Evolutionary conservation across 2,797 vertebrate species (phyloP).

Genomic region (Cichlasoma orientale): DNA sequence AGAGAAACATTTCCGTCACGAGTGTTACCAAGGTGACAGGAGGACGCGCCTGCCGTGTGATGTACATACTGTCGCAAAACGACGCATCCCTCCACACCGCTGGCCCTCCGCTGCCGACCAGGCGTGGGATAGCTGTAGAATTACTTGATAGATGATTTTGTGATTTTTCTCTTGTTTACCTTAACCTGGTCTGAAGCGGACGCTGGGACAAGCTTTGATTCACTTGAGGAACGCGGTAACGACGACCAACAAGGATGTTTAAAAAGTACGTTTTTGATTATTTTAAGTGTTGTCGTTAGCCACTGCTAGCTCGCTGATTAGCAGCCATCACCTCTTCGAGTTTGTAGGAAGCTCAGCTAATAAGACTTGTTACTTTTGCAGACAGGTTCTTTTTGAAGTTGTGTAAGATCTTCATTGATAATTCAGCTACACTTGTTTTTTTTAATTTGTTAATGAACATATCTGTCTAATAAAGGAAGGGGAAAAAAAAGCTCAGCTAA

Average conservation of each 20-base stretch:
- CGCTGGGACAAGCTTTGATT: neutral
- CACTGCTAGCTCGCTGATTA: conserved; percentile 52
- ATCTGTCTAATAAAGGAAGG: too few relatives aligned
- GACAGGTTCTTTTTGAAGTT: too few relatives aligned
- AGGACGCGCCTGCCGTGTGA: conserved; percentile 11
- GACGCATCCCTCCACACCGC: neutral
- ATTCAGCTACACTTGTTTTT: too few relatives aligned
- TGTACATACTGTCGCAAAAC: conserved; percentile 54
- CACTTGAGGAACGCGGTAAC: conserved; percentile 19
- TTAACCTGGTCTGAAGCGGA: neutral
- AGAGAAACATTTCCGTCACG: neutral
- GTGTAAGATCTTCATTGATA: too few relatives aligned
- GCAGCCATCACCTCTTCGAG: neutral
- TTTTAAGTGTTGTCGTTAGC: conserved; percentile 29
- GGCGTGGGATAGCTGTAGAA: conserved; percentile 51
- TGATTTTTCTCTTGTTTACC: neutral
- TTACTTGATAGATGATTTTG: conserved; percentile 17
- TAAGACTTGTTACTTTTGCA: too few relatives aligned
- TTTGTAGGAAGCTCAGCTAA: neutral
- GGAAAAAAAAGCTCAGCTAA: neutral
- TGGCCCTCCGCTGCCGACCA: conserved; percentile 40
- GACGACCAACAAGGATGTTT: conserved; percentile 78
- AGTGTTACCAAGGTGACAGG: neutral
- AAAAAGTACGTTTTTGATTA: conserved; percentile 79
- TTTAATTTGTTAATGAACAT: too few relatives aligned